Evolutionary conservation across 2,888 invertebrate species (phyloP).

Genomic region (Allacma fusca): DNA sequence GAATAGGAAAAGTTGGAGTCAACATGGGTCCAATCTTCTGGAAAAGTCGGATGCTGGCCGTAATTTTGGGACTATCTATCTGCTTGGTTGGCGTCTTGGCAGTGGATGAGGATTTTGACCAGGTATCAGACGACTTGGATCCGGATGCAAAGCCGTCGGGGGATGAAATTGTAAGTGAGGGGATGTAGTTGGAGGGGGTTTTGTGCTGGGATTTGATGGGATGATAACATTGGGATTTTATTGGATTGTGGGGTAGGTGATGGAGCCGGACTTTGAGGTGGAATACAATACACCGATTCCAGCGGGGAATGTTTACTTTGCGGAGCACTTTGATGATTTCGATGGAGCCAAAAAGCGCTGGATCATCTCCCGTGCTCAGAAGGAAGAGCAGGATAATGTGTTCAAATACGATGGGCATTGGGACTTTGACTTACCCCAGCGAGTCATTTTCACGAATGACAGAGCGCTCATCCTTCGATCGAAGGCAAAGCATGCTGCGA

Average conservation of each 20-base stretch:
- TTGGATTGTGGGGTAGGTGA: constrained; percentile 44
- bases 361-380: constrained; percentile 89
- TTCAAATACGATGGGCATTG: constrained; percentile 92
- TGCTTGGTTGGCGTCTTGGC: not conserved
- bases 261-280: constrained; percentile 66
- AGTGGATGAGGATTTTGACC: not conserved
- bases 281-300: constrained; percentile 78
- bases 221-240: too few relatives aligned
- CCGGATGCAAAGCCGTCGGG: not conserved
- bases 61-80: constrained; percentile 1
- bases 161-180: too few relatives aligned
- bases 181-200: too few relatives aligned
- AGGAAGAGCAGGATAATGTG: constrained; percentile 82
- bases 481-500: constrained; percentile 96
- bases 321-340: constrained; percentile 86
- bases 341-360: constrained; percentile 78
- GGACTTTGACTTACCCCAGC: constrained; percentile 77
- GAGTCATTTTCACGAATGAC: constrained; percentile 82
- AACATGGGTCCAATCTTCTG: constrained; percentile 26
- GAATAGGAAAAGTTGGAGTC: too few relatives aligned
- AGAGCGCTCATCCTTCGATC: constrained; percentile 88
- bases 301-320: constrained; percentile 74
- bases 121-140: constrained; percentile 14
- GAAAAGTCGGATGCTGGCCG: constrained; percentile 23
- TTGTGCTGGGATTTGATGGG: too few relatives aligned